These are phyloP conservation scores for Probaryconus sp. DNA, from an alignment of 1,140 invertebrate species.

Conservation along the genomic window DNA sequence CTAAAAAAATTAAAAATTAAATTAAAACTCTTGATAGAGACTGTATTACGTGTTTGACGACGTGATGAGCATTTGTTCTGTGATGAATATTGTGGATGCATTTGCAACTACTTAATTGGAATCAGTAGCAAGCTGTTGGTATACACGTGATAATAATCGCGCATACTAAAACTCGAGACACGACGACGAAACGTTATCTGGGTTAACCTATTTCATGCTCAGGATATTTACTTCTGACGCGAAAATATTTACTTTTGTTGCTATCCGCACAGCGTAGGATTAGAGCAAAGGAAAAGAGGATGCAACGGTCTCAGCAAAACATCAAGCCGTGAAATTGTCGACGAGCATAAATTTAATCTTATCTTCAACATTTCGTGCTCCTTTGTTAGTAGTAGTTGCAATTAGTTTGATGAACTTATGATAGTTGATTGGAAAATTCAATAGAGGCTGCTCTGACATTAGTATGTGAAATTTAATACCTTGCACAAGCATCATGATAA, in stretches of 20 bases:
- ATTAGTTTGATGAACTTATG: slow-evolving; percentile 27
- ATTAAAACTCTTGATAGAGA: no score
- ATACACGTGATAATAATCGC: slow-evolving; percentile 32
- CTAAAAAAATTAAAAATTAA: no score
- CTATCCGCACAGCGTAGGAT: no score
- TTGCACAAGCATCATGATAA: no score
- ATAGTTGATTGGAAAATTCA: no score
- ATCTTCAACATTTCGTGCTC: slow-evolving; percentile 1
- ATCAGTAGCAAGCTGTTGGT: slow-evolving; percentile 34
- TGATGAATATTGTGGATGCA: slow-evolving; percentile 31
- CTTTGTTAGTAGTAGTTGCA: slow-evolving; percentile 10
- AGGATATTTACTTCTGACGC: slow-evolving; percentile 29
- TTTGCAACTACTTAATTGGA: slow-evolving; percentile 43
- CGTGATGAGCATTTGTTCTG: slow-evolving; percentile 21
- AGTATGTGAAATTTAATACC: no score
- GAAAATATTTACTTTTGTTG: no score
- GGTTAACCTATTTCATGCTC: slow-evolving; percentile 30
- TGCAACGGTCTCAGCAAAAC: slow-evolving; percentile 17
- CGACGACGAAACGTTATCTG: slow-evolving; percentile 33
- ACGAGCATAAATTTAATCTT: background rate
- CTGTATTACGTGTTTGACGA: slow-evolving; percentile 1
- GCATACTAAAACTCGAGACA: slow-evolving; percentile 27
- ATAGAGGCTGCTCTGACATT: no score
- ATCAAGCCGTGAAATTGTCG: slow-evolving; percentile 16
- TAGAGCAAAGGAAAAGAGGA: no score